Evolutionary conservation across 1,140 invertebrate species (phyloP), one percentile per base, ranked within the genome.

Genomic region (Microplitis mediator): DNA sequence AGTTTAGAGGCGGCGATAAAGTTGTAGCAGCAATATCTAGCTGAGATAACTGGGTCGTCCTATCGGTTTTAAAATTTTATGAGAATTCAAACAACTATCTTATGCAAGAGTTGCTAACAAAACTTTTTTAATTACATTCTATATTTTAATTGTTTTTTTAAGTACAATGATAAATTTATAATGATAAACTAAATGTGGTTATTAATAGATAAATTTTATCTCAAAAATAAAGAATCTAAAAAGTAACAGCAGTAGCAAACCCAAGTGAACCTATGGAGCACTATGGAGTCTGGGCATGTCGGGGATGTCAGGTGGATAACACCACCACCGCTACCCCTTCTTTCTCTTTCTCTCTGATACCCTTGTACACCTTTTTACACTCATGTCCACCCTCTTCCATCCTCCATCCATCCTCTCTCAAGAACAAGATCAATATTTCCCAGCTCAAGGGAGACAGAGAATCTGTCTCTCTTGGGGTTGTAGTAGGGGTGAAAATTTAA

Each of bases 401-500:
- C 23, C 23, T 23, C 23, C 23, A 23, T 14, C 13, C 32, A 35
- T 35, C 60, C 60, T 62, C 58, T 61, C 52, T 61, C 52, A 79
- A 71, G 69, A 73, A 68, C 63, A 82, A 85, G 81, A 86, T 86
- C 85, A 85, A 86, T 86, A 86, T 84, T 86, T 45, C 74, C 80
- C 80, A 81, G 75, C 78, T 77, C 75, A 80, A 81, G 80, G 76
- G 78, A 78, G 79, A 82, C 64, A 76, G 75, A 77, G 73, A 71
- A 65, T 52, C 50, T 60, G 13, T 58, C 32, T n/a, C 67, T 36
- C 34, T 54, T 64, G 60, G 23, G 34, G 23, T 39, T 11, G 34
- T 50, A n/a, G 64, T 50, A 66, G 50, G 67, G 66, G 60, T 56
- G 74, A 36, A 61, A 74, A 69, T 65, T 50, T 65, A 58, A 70